Percentiles rank a stretch among this genome's conserved stretches.
These are phyloP conservation scores for Toxonevra muliebris DNA, from an alignment of 2,888 invertebrate species.

Conservation along the genomic window DNA sequence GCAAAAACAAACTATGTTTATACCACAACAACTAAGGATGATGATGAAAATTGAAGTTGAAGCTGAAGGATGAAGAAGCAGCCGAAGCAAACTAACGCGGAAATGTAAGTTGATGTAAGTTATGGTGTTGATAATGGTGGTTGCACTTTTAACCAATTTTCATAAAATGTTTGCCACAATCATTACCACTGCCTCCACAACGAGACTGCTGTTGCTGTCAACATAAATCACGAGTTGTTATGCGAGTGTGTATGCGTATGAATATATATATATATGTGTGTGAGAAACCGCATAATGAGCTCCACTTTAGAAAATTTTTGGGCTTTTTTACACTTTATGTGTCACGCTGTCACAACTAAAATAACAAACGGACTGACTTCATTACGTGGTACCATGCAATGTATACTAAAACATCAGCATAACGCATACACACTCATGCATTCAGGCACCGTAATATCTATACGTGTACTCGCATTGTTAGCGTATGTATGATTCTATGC, in stretches of 20 bases:
- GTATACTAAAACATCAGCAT: neutral
- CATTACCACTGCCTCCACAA: neutral
- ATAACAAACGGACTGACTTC: too few species aligned
- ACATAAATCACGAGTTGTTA: too few species aligned
- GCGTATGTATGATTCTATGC: neutral
- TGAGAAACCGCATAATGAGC: neutral
- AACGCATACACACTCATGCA: neutral
- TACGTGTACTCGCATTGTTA: too few species aligned
- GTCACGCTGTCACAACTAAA: neutral
- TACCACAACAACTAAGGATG: too few species aligned
- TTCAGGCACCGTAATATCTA: neutral
- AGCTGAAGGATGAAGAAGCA: too few species aligned
- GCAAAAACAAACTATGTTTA: too few species aligned
- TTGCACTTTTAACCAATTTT: neutral
- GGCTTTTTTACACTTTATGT: neutral
- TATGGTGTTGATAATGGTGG: neutral
- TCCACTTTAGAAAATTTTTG: neutral
- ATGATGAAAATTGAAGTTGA: too few species aligned
- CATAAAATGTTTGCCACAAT: neutral
- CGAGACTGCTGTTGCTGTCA: neutral
- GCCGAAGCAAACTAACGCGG: too few species aligned
- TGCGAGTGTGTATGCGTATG: too few species aligned
- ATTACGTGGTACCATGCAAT: too few species aligned
- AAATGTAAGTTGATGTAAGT: neutral
- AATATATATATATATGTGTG: neutral